A percentile compares a stretch with the other conserved stretches of the same genome.
phyloP scores from a whole-genome alignment of 1,140 invertebrate species.

The Magallana ariakensis region DNA sequence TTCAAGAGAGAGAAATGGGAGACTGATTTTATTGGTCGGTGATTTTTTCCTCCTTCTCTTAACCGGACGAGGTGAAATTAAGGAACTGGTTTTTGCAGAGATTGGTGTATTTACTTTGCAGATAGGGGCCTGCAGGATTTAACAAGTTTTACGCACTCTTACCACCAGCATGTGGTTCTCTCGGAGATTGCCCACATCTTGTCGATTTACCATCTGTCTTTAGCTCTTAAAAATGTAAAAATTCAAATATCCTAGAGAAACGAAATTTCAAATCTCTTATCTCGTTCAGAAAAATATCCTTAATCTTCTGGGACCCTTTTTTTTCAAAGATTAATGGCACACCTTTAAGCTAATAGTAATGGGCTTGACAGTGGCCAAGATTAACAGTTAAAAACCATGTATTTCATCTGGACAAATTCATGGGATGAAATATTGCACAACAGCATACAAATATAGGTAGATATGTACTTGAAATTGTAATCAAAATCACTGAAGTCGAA shows the following conservation, averaged over 20 bases:
- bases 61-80: conserved; percentile 5
- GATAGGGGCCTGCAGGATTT: conserved; percentile 17
- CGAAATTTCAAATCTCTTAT: conserved; percentile 10
- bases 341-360: background rate
- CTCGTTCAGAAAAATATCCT: background rate
- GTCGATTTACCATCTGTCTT: conserved; percentile 9
- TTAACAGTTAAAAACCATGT: background rate
- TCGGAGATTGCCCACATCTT: background rate
- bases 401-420: background rate
- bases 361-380: background rate
- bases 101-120: conserved; percentile 34
- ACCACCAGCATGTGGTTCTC: conserved; percentile 17
- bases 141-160: background rate
- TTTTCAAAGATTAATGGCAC: conserved; percentile 15
- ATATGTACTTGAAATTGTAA: background rate
- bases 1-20: background rate
- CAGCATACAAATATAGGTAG: background rate
- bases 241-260: background rate
- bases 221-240: conserved; percentile 21
- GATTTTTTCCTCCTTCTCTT: background rate
- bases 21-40: background rate
- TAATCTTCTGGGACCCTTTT: background rate
- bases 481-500: background rate
- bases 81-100: conserved; percentile 27
- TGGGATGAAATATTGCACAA: conserved; percentile 24